phyloP scores from a whole-genome alignment of 2,797 vertebrate species.

The Chelidonichthys spinosus region DNA sequence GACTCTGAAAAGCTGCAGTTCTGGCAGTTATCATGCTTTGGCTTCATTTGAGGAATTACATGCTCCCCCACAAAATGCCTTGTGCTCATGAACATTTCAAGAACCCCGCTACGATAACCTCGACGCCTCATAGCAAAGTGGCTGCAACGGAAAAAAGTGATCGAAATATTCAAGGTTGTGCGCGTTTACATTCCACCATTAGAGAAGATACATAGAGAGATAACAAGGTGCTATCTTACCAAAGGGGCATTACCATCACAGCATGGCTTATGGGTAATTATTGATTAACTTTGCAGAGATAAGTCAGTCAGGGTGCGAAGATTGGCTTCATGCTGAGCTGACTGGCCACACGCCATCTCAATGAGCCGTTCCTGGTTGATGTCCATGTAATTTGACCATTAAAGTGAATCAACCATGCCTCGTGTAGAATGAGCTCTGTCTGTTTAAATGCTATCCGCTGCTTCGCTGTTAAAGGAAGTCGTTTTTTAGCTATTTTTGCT shows the following conservation, averaged over 20 bases:
- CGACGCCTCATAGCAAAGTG: background rate
- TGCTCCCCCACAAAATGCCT: background rate
- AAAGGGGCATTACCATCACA: conserved; percentile 36
- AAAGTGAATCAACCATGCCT: conserved; percentile 35
- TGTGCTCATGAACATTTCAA: background rate
- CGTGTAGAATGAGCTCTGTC: conserved; percentile 1
- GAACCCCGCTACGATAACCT: background rate
- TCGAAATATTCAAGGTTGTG: background rate
- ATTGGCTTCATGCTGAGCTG: conserved; percentile 42
- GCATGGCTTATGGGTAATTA: conserved; percentile 43
- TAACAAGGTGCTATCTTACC: conserved; percentile 28
- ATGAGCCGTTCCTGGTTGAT: conserved; percentile 40
- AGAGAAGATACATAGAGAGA: conserved; percentile 13
- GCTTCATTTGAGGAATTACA: conserved; percentile 1
- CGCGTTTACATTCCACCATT: background rate
- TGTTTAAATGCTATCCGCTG: conserved; percentile 19
- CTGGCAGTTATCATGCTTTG: conserved; percentile 11
- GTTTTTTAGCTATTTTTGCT: conserved; percentile 10
- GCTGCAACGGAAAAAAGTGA: background rate
- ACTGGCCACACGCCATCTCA: conserved; percentile 33
- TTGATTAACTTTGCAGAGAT: conserved; percentile 56
- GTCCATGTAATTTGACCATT: conserved; percentile 44
- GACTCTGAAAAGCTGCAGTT: conserved; percentile 12
- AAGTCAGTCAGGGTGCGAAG: conserved; percentile 32
- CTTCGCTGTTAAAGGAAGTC: too few species aligned